These are phyloP conservation scores for Salmo trutta DNA, from an alignment of 2,797 vertebrate species.

Conservation along the genomic window DNA sequence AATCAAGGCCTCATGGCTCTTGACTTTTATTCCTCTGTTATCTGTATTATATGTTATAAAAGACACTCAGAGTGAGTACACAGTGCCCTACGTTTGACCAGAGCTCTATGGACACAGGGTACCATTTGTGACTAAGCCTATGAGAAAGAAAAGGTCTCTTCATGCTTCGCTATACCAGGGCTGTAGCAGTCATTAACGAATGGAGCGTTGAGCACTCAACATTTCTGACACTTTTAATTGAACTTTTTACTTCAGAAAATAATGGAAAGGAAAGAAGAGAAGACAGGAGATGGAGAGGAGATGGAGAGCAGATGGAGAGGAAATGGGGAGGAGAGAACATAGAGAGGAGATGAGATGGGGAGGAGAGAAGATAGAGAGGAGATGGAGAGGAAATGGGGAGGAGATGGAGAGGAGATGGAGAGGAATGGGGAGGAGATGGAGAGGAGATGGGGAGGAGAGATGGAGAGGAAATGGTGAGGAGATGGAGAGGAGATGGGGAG, in stretches of 20 bases:
- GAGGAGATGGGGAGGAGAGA: too few relatives aligned
- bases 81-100: too few relatives aligned
- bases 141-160: conserved; percentile 6
- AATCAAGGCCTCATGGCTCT: background rate
- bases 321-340: too few relatives aligned
- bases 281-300: background rate
- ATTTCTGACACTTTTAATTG: conserved; percentile 58
- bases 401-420: too few relatives aligned
- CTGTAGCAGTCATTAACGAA: conserved; percentile 55
- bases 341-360: too few relatives aligned
- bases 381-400: too few relatives aligned
- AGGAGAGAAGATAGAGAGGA: too few relatives aligned
- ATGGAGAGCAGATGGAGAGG: background rate
- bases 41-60: conserved; percentile 22
- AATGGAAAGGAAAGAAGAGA: background rate
- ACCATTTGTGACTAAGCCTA: too few relatives aligned
- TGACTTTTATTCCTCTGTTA: background rate
- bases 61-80: conserved; percentile 3
- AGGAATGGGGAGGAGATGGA: too few relatives aligned
- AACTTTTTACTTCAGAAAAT: conserved; percentile 52
- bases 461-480: too few relatives aligned
- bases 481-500: too few relatives aligned
- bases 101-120: background rate
- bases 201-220: conserved; percentile 38
- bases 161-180: conserved; percentile 32